Evolutionary conservation across 2,888 invertebrate species (phyloP).

Genomic region (Epistrophe grossulariae): DNA sequence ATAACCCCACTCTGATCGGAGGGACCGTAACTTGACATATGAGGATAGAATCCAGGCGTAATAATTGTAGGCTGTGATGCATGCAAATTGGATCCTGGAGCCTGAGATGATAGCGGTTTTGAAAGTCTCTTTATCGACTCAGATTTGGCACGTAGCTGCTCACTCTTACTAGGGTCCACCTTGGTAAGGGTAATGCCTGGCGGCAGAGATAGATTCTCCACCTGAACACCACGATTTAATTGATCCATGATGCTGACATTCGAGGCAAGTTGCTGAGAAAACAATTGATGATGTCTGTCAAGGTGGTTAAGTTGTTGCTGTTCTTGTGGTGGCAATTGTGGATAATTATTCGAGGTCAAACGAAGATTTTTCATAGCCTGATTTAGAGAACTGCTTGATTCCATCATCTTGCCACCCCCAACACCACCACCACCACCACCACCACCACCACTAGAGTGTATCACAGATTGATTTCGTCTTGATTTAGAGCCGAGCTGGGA

Average conservation of each 20-base stretch:
- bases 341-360: slow-evolving; percentile 77
- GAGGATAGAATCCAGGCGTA: slow-evolving; percentile 78
- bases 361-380: slow-evolving; percentile 80
- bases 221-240: slow-evolving; percentile 84
- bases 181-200: slow-evolving; percentile 93
- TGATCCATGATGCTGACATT: slow-evolving; percentile 84
- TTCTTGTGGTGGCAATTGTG: slow-evolving; percentile 70
- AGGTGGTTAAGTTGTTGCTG: slow-evolving; percentile 57
- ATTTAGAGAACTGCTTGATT: slow-evolving; percentile 77
- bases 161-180: slow-evolving; percentile 86
- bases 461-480: slow-evolving; percentile 75
- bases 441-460: slow-evolving; percentile 50
- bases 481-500: slow-evolving; percentile 43
- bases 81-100: slow-evolving; percentile 62
- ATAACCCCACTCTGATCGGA: slow-evolving; percentile 81
- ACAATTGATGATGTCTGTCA: slow-evolving; percentile 69
- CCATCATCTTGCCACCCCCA: slow-evolving; percentile 43
- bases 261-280: slow-evolving; percentile 52
- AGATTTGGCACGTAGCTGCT: slow-evolving; percentile 82
- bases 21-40: slow-evolving; percentile 77
- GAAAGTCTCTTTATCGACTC: slow-evolving; percentile 83
- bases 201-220: slow-evolving; percentile 88
- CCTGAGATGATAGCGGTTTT: slow-evolving; percentile 79
- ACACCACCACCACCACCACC: slow-evolving; percentile 13
- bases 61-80: slow-evolving; percentile 78